Percentiles rank a stretch among this genome's conserved stretches.
These are phyloP conservation scores for Lordiphosa andalusiaca DNA, from an alignment of 2,888 invertebrate species.

Conservation along the genomic window DNA sequence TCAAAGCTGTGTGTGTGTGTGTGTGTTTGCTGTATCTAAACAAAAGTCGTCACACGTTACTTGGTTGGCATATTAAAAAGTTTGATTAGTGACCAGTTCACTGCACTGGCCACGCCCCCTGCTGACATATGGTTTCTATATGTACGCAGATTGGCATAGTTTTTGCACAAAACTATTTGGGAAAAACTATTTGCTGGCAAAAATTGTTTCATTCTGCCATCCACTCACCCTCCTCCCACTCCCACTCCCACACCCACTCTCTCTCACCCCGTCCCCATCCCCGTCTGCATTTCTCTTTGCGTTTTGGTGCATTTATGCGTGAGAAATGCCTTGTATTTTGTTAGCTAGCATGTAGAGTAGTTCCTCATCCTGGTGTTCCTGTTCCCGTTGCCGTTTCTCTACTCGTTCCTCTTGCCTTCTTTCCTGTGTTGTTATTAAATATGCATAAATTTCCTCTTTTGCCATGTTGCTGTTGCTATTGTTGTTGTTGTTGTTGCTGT, in stretches of 20 bases:
- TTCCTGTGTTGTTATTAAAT: conserved; percentile 62
- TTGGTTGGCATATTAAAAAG: conserved; percentile 64
- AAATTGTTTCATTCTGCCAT: conserved; percentile 33
- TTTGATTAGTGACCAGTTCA: conserved; percentile 65
- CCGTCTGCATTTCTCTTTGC: conserved; percentile 39
- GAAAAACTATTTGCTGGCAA: conserved; percentile 39
- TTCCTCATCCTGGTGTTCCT: conserved; percentile 23
- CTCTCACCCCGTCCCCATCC: background rate
- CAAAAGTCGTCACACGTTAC: conserved; percentile 68
- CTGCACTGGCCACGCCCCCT: conserved; percentile 29
- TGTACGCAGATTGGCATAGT: conserved; percentile 14
- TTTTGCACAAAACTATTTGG: conserved; percentile 50
- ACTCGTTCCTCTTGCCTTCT: background rate
- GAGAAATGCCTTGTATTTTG: conserved; percentile 62
- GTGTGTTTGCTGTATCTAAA: conserved; percentile 38
- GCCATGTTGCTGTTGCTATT: conserved; percentile 23
- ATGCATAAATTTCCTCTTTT: conserved; percentile 67
- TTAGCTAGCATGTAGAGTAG: conserved; percentile 20
- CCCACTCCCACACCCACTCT: background rate
- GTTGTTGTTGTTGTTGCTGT: conserved; percentile 20
- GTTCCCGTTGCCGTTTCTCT: conserved; percentile 5
- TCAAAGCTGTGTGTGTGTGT: conserved; percentile 18
- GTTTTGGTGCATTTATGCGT: conserved; percentile 62
- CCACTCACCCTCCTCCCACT: background rate
- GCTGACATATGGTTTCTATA: background rate